These are phyloP conservation scores for Alfaro cultratus DNA, from an alignment of 2,797 vertebrate genomes.

Conservation along the genomic window DNA sequence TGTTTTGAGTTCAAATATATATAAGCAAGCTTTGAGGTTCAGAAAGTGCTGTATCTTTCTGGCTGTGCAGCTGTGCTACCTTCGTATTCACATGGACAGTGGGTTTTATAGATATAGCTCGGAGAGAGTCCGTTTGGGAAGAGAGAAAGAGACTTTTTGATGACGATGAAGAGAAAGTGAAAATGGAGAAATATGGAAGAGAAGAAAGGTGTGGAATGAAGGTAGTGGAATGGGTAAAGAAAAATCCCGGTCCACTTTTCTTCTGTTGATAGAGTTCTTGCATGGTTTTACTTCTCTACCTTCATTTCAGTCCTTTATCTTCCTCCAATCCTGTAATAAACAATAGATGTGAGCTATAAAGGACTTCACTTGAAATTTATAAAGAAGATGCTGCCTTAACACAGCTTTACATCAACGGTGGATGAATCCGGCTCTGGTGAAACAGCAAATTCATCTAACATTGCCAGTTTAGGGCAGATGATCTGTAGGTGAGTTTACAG, in stretches of 20 bases:
- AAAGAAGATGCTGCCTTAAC: neutral
- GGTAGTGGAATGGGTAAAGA: neutral
- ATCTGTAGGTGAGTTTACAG: neutral
- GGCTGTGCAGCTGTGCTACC: neutral
- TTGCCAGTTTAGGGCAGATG: neutral
- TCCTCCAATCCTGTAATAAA: neutral
- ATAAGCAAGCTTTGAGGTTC: conserved; percentile 1
- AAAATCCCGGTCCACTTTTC: neutral
- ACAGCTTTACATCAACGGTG: neutral
- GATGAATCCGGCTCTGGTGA: neutral
- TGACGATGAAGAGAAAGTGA: neutral
- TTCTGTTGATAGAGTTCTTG: neutral
- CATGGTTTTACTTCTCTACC: neutral
- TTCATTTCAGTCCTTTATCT: neutral
- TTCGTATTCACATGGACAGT: neutral
- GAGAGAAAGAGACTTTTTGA: neutral
- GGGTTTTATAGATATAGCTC: neutral
- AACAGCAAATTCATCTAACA: neutral
- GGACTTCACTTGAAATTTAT: neutral
- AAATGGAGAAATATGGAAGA: neutral
- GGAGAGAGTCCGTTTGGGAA: neutral
- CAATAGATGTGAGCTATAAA: neutral
- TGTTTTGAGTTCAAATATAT: neutral
- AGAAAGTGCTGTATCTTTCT: neutral
- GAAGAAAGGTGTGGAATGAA: neutral